Evolutionary conservation across 2,888 invertebrate genomes (phyloP).

Genomic region (Blera fallax): DNA sequence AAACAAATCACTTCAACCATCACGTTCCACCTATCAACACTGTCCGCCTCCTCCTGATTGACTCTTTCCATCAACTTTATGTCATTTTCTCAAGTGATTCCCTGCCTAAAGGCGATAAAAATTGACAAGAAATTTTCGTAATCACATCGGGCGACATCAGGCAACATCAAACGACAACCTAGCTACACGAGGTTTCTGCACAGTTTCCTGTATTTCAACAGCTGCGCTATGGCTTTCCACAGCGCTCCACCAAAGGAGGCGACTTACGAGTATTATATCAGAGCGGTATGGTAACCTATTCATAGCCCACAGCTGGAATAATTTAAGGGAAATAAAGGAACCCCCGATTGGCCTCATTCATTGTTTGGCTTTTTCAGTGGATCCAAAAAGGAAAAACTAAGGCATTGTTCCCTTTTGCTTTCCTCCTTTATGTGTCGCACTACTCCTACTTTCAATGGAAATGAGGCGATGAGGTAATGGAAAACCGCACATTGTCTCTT

Average conservation of each 20-base stretch:
- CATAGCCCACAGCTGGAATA: slow-evolving; percentile 45
- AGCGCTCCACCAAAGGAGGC: background rate
- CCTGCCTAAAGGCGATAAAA: slow-evolving; percentile 50
- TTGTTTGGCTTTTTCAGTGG: slow-evolving; percentile 32
- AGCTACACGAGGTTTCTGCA: slow-evolving; percentile 41
- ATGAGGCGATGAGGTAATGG: slow-evolving; percentile 64
- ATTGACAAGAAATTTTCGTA: slow-evolving; percentile 66
- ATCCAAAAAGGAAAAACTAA: background rate
- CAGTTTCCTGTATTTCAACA: slow-evolving; percentile 67
- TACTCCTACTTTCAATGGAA: slow-evolving; percentile 64
- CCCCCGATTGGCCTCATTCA: slow-evolving; percentile 45
- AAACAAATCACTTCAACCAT: slow-evolving; percentile 59
- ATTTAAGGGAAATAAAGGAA: slow-evolving; percentile 49
- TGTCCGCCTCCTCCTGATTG: slow-evolving; percentile 54
- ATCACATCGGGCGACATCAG: slow-evolving; percentile 52
- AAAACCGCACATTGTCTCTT: slow-evolving; percentile 64
- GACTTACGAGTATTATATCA: slow-evolving; percentile 15
- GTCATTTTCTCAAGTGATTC: slow-evolving; percentile 53
- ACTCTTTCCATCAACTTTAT: slow-evolving; percentile 63
- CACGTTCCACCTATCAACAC: slow-evolving; percentile 62
- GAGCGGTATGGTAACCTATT: slow-evolving; percentile 16
- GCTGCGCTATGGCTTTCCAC: slow-evolving; percentile 5
- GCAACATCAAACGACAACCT: slow-evolving; percentile 49
- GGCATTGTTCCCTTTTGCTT: slow-evolving; percentile 37
- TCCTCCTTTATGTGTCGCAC: slow-evolving; percentile 16